These are phyloP conservation scores for Urophycis tenuis DNA, from an alignment of 2,797 vertebrate genomes.

Conservation along the genomic window DNA sequence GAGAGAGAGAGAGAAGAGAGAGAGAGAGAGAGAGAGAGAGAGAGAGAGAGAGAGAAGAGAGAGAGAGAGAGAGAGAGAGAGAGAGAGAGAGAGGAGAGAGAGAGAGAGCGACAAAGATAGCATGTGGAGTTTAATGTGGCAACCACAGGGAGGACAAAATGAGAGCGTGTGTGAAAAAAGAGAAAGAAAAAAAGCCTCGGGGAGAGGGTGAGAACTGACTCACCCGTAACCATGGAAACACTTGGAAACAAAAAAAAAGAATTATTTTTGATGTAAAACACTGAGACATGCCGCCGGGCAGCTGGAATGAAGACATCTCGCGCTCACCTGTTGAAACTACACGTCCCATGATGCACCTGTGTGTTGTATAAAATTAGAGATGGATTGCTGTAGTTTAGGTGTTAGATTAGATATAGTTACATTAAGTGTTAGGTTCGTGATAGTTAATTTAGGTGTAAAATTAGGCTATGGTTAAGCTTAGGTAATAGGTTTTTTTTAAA, in stretches of 20 bases:
- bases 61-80: constrained; percentile 37
- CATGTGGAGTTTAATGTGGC: not conserved
- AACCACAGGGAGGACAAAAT: not conserved
- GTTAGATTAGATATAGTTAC: not conserved
- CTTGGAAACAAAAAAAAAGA: not conserved
- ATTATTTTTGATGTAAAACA: not conserved
- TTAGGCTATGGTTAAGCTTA: not conserved
- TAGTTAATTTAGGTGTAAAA: no score
- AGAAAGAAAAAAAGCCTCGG: not conserved
- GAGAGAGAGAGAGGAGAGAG: constrained; percentile 5
- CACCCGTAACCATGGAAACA: not conserved
- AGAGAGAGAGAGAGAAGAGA: constrained; percentile 41
- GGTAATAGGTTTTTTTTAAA: not conserved
- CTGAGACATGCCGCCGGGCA: not conserved
- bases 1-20: constrained; percentile 20
- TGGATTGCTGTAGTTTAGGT: no score
- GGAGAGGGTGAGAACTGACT: not conserved
- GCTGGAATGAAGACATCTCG: not conserved
- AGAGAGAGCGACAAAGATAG: not conserved
- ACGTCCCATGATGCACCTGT: not conserved
- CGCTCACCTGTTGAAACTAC: not conserved
- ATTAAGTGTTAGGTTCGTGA: not conserved
- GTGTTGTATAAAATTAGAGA: not conserved
- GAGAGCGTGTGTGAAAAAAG: not conserved
- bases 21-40: constrained; percentile 34